A percentile compares a stretch with the other conserved stretches of the same genome.
These are phyloP conservation scores for Progne subis DNA, from an alignment of 2,113 vertebrate species.

Conservation along the genomic window DNA sequence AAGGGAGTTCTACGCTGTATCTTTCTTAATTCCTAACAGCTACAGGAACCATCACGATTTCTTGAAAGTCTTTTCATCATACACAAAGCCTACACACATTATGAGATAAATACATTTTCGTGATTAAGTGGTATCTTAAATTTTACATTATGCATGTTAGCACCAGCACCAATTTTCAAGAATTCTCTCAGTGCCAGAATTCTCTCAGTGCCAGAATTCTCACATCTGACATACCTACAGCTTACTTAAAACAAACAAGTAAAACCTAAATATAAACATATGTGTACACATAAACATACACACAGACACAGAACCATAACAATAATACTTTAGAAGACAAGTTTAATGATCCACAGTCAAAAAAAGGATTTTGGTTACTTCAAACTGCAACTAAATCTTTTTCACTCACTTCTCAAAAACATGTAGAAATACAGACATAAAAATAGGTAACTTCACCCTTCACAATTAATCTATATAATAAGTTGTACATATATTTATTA, in stretches of 20 bases:
- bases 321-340: background rate
- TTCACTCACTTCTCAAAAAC: background rate
- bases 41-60: background rate
- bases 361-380: background rate
- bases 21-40: background rate
- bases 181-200: background rate
- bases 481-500: background rate
- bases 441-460: background rate
- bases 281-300: background rate
- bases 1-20: background rate
- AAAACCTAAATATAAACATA: background rate
- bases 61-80: background rate
- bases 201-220: background rate
- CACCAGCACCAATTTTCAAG: background rate
- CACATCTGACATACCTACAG: background rate
- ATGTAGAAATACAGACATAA: background rate
- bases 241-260: background rate
- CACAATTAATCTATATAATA: background rate
- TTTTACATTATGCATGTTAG: background rate
- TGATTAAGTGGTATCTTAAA: background rate
- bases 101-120: background rate
- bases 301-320: background rate
- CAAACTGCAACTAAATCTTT: background rate
- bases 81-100: background rate
- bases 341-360: background rate